Evolutionary conservation across 2,797 vertebrate species (phyloP).

Genomic region (Protonibea diacanthus): DNA sequence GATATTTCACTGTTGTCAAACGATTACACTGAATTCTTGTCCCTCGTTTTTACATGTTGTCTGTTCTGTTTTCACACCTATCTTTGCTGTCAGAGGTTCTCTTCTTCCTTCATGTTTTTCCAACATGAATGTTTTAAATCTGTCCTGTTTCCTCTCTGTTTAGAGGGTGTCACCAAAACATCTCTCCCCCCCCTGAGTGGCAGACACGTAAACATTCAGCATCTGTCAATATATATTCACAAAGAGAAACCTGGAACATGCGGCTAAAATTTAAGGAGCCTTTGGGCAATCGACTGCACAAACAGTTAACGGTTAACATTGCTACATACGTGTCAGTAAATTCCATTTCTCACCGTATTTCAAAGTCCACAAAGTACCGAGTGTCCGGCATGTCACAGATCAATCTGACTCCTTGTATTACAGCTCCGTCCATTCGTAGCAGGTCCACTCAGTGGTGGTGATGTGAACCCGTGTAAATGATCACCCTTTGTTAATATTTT

Average conservation of each 20-base stretch:
- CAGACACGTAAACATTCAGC: neutral
- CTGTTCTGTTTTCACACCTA: neutral
- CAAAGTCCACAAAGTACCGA: neutral
- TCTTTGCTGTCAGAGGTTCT: neutral
- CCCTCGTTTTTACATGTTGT: constrained; percentile 8
- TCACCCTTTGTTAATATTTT: constrained; percentile 2
- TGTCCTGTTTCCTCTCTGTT: neutral
- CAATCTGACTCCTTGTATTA: neutral
- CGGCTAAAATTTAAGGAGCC: neutral
- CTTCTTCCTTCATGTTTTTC: neutral
- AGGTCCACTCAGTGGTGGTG: neutral
- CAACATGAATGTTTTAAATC: constrained; percentile 31
- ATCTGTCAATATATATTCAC: neutral
- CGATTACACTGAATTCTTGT: neutral
- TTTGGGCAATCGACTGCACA: neutral
- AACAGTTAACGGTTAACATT: neutral
- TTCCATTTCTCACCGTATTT: neutral
- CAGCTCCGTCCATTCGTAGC: neutral
- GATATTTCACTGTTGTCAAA: neutral
- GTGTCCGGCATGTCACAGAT: neutral
- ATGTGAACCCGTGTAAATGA: neutral
- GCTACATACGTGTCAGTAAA: neutral
- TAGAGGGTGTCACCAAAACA: neutral
- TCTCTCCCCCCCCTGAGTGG: neutral
- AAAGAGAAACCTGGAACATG: neutral